Percentiles rank a stretch among this genome's conserved stretches.
Evolutionary conservation across 2,888 invertebrate genomes (phyloP).

Genomic region (Pherbina coryleti): DNA sequence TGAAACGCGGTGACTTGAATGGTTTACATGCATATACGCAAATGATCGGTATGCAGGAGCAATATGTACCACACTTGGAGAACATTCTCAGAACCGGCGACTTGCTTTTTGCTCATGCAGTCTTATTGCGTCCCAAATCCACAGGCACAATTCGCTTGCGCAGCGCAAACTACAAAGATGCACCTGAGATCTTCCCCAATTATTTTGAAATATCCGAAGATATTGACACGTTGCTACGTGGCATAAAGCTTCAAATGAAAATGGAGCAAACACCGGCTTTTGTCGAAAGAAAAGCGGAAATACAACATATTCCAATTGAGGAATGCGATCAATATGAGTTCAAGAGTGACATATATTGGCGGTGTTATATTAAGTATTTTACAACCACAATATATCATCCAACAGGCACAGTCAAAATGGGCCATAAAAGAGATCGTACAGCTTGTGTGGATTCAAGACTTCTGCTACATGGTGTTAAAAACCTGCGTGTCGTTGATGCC

Average conservation of each 20-base stretch:
- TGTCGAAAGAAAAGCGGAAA: conserved; percentile 56
- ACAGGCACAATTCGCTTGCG: conserved; percentile 70
- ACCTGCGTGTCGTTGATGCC: conserved; percentile 78
- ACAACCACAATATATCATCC: conserved; percentile 79
- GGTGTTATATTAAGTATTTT: conserved; percentile 75
- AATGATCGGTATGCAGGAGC: conserved; percentile 39
- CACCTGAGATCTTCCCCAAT: conserved; percentile 73
- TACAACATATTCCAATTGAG: conserved; percentile 50
- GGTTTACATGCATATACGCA: conserved; percentile 58
- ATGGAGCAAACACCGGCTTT: conserved; percentile 69
- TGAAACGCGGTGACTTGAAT: conserved; percentile 40
- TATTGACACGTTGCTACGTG: conserved; percentile 56
- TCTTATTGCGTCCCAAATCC: conserved; percentile 64
- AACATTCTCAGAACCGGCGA: conserved; percentile 37
- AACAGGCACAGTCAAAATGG: conserved; percentile 80
- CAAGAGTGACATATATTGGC: conserved; percentile 72
- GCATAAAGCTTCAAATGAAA: conserved; percentile 59
- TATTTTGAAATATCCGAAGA: conserved; percentile 72
- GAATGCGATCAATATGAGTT: conserved; percentile 57
- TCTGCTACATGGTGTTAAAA: conserved; percentile 75
- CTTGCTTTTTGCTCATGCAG: conserved; percentile 46
- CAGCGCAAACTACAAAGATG: conserved; percentile 70
- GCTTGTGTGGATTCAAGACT: conserved; percentile 78
- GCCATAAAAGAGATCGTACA: conserved; percentile 72
- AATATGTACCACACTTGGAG: conserved; percentile 34